These are phyloP conservation scores for Agrypnia vestita DNA, from an alignment of 1,140 invertebrate species.

Conservation along the genomic window DNA sequence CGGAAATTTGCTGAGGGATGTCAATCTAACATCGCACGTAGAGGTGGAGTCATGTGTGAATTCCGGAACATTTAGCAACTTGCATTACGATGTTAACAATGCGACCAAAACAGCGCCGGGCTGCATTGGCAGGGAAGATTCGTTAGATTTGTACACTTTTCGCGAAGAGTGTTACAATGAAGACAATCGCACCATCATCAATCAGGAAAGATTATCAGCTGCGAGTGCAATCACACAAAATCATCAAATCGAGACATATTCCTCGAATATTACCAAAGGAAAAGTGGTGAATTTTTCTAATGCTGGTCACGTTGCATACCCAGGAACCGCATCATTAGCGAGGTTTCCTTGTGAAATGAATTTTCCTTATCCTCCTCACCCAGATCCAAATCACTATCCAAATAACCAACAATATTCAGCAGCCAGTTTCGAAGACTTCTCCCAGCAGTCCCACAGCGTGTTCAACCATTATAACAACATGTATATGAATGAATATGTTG, in stretches of 20 bases:
- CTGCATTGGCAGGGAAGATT: constrained; percentile 76
- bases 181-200: constrained; percentile 67
- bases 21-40: constrained; percentile 72
- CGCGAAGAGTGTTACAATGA: constrained; percentile 80
- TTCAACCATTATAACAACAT: constrained; percentile 74
- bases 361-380: constrained; percentile 67
- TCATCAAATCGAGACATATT: constrained; percentile 63
- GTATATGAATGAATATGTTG: constrained; percentile 70
- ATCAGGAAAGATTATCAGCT: constrained; percentile 44
- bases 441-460: constrained; percentile 71
- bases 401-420: constrained; percentile 70
- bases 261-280: constrained; percentile 66
- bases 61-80: constrained; percentile 77
- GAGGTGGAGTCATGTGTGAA: constrained; percentile 78
- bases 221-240: constrained; percentile 9
- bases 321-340: constrained; percentile 61
- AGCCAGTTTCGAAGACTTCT: constrained; percentile 74
- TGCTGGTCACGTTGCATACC: constrained; percentile 64
- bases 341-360: constrained; percentile 70
- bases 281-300: constrained; percentile 67
- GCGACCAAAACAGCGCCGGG: constrained; percentile 63
- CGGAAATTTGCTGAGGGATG: constrained; percentile 72
- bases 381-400: constrained; percentile 63
- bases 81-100: constrained; percentile 74
- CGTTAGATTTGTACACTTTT: constrained; percentile 78